A percentile compares a stretch with the other conserved stretches of the same genome.
Conservation (phyloP, 2,797 vertebrate genomes). For the Paguma larvata region DNA sequence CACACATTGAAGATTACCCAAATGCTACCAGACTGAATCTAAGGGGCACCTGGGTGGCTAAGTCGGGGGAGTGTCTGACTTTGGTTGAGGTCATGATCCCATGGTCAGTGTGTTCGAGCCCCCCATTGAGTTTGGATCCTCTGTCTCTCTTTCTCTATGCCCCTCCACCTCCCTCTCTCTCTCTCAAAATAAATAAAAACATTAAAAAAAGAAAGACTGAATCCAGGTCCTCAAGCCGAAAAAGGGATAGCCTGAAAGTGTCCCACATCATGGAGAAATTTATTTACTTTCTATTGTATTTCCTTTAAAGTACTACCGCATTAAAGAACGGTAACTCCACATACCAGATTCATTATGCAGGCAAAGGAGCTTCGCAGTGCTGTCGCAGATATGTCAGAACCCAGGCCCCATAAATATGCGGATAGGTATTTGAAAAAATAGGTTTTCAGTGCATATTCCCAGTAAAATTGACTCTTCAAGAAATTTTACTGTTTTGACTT, state of each 20-base stretch:
- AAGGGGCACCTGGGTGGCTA: too few relatives aligned
- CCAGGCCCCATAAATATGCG: not conserved
- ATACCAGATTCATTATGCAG: not conserved
- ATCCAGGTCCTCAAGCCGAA: not conserved
- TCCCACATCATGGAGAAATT: not conserved
- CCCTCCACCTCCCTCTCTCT: too few relatives aligned
- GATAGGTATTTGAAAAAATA: not conserved
- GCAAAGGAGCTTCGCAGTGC: not conserved
- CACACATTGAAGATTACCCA: not conserved
- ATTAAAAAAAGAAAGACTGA: not conserved
- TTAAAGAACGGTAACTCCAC: not conserved
- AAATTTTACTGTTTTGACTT: constrained; percentile 45
- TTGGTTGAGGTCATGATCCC: too few relatives aligned
- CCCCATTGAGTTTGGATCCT: too few relatives aligned
- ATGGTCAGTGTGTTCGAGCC: too few relatives aligned
- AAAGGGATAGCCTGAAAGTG: not conserved
- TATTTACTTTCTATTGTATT: not conserved
- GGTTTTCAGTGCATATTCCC: not conserved
- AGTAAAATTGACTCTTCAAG: constrained; percentile 30
- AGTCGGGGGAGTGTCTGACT: too few relatives aligned
- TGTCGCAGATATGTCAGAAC: not conserved
- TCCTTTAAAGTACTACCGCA: not conserved
- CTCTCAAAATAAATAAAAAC: too few relatives aligned
- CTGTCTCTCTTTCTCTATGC: too few relatives aligned
- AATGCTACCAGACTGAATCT: not conserved